phyloP scores from a whole-genome alignment of 1,140 invertebrate species.

The Hetaerina americana region DNA sequence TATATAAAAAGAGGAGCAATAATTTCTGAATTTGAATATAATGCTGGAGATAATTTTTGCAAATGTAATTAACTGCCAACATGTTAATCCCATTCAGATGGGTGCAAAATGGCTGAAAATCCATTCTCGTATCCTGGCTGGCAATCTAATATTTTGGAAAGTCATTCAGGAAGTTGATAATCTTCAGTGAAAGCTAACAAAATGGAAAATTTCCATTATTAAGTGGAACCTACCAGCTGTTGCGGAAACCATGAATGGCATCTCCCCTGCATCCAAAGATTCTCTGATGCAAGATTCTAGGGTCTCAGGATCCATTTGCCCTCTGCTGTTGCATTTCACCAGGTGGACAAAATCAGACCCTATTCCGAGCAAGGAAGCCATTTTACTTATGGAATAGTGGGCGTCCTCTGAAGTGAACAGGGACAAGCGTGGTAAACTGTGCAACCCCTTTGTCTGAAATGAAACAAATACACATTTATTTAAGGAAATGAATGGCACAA shows the following conservation, averaged over 20 bases:
- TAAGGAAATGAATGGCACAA: no score
- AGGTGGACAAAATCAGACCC: slow-evolving; percentile 63
- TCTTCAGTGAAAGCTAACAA: no score
- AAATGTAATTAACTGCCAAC: no score
- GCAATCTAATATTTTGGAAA: no score
- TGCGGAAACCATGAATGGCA: slow-evolving; percentile 78
- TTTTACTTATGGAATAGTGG: slow-evolving; percentile 88
- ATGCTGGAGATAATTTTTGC: no score
- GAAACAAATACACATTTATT: no score
- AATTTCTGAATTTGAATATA: no score
- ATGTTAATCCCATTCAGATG: no score
- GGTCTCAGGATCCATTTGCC: slow-evolving; percentile 63
- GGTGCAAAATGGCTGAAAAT: no score
- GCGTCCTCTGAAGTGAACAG: slow-evolving; percentile 79
- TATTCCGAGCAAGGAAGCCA: slow-evolving; percentile 51
- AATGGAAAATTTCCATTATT: not conserved
- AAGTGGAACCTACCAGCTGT: slow-evolving; percentile 62
- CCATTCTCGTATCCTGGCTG: no score
- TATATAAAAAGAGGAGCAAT: no score
- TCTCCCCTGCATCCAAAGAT: slow-evolving; percentile 47
- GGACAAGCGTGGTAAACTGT: slow-evolving; percentile 49
- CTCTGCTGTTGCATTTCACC: slow-evolving; percentile 52
- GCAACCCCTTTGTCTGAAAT: slow-evolving; percentile 53
- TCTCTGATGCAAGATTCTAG: slow-evolving; percentile 55
- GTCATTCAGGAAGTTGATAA: no score